These are phyloP conservation scores for Anticlea derivata DNA, from an alignment of 2,888 invertebrate genomes.

Conservation along the genomic window DNA sequence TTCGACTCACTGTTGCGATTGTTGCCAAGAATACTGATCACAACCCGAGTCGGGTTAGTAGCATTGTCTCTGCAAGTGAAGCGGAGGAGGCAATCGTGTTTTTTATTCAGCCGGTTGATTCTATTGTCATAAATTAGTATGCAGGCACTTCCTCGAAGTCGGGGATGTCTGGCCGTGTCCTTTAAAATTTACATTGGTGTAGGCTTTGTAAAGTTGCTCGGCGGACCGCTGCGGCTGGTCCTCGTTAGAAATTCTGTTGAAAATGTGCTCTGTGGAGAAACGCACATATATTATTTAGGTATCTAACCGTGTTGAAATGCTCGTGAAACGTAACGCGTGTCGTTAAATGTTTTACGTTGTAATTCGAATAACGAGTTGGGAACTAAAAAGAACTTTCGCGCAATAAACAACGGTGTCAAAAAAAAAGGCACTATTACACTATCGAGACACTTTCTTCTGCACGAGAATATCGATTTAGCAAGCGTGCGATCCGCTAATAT, in stretches of 20 bases:
- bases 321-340: slow-evolving; percentile 11
- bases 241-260: slow-evolving; percentile 40
- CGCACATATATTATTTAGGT: slow-evolving; percentile 31
- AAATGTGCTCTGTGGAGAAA: slow-evolving; percentile 36
- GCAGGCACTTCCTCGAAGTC: slow-evolving; percentile 64
- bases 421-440: slow-evolving; percentile 21
- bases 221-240: slow-evolving; percentile 32
- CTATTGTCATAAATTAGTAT: slow-evolving; percentile 70
- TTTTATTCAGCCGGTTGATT: slow-evolving; percentile 54
- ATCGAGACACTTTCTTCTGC: slow-evolving; percentile 27
- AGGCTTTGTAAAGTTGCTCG: slow-evolving; percentile 37
- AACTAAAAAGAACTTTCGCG: slow-evolving; percentile 21
- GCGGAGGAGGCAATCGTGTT: slow-evolving; percentile 31
- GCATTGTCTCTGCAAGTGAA: slow-evolving; percentile 33
- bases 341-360: not conserved
- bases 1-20: slow-evolving; percentile 53
- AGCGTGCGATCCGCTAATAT: slow-evolving; percentile 40
- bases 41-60: slow-evolving; percentile 44
- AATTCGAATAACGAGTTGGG: slow-evolving; percentile 6
- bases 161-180: slow-evolving; percentile 62
- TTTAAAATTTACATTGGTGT: slow-evolving; percentile 60
- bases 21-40: slow-evolving; percentile 68
- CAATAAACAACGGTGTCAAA: slow-evolving; percentile 16
- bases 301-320: slow-evolving; percentile 19
- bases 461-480: slow-evolving; percentile 39